phyloP scores from a whole-genome alignment of 2,888 invertebrate genomes.

The Chelonus formosanus region DNA sequence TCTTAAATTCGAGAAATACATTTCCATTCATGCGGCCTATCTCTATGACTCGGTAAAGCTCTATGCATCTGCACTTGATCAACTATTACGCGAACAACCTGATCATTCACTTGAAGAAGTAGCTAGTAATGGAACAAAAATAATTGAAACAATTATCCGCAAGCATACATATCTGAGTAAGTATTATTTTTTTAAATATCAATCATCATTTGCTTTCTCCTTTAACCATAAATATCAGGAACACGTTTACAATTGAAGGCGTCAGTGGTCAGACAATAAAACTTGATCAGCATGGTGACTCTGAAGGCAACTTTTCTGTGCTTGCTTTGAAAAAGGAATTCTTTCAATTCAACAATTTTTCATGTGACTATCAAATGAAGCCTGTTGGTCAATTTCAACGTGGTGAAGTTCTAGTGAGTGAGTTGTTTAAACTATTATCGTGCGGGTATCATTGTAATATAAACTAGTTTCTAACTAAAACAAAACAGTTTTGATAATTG shows the following conservation, averaged over 20 bases:
- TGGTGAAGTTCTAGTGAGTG: constrained; percentile 81
- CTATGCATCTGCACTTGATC: constrained; percentile 87
- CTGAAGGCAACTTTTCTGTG: constrained; percentile 96
- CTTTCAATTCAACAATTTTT: constrained; percentile 68
- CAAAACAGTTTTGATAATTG: background rate
- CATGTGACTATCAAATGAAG: constrained; percentile 81
- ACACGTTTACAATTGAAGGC: constrained; percentile 70
- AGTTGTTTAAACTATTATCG: constrained; percentile 60
- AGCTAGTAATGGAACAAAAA: constrained; percentile 85
- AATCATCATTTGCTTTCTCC: background rate
- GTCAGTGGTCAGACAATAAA: constrained; percentile 93
- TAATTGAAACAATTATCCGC: constrained; percentile 86
- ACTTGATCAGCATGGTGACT: constrained; percentile 91
- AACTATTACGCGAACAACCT: constrained; percentile 73
- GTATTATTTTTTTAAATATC: constrained; percentile 55
- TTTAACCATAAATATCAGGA: constrained; percentile 18
- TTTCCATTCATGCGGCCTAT: constrained; percentile 92
- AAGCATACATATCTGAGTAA: constrained; percentile 88
- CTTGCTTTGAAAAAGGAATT: constrained; percentile 77
- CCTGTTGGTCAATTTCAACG: constrained; percentile 86
- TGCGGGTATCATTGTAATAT: constrained; percentile 21
- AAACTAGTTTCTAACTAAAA: constrained; percentile 11
- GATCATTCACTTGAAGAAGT: constrained; percentile 73
- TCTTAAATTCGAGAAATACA: constrained; percentile 69
- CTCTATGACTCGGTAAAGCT: constrained; percentile 93